Evolutionary conservation across 2,797 vertebrate genomes (phyloP), one percentile per base, ranked within the genome.

Genomic region (Gephyroberyx darwinii): DNA sequence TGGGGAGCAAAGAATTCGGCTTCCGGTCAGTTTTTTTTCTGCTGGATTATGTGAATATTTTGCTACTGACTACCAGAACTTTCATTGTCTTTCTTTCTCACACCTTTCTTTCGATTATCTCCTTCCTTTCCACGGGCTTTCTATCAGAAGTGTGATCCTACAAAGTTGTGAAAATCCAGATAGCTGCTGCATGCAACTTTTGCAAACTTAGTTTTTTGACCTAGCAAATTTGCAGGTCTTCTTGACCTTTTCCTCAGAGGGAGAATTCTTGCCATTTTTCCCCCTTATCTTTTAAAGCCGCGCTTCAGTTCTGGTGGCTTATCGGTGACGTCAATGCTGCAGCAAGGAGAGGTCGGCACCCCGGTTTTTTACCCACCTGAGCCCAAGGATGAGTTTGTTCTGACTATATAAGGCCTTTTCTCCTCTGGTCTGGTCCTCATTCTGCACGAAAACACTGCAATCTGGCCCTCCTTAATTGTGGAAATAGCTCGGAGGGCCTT

Each of bases 371-470:
- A 55, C 57, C 56, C 37, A 62, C 66, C 72, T 81, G 72, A 77
- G 39, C 63, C 30, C 0, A 0, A 48, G 65, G 64, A 84, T 69
- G 67, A 78, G 60, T 79, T 80, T 60, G 39, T 71, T 69, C 69
- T 86, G 88, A 85, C 88, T 80, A 83, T 86, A 86, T 88, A 88
- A 86, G 86, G 86, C 75, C 65, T 80, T 39, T 53, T 61, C 53
- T 69, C 43, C 55, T 56, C 52, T 45, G 56, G 31, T 62, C 45
- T 61, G 50, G 65, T 72, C 57, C 52, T 66, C 2, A 1, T 68
- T 77, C 58, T 41, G 64, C 45, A 60, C 17, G 19, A 54, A 67
- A 48, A 53, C 26, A 58, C 56, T 14, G 5, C 39, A 75, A 17
- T 79, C 65, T 78, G 72, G 65, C 48, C 26, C 51, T n/a, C 12